Evolutionary conservation across 2,113 vertebrate genomes (phyloP).

Genomic region (Microtus montanus): DNA sequence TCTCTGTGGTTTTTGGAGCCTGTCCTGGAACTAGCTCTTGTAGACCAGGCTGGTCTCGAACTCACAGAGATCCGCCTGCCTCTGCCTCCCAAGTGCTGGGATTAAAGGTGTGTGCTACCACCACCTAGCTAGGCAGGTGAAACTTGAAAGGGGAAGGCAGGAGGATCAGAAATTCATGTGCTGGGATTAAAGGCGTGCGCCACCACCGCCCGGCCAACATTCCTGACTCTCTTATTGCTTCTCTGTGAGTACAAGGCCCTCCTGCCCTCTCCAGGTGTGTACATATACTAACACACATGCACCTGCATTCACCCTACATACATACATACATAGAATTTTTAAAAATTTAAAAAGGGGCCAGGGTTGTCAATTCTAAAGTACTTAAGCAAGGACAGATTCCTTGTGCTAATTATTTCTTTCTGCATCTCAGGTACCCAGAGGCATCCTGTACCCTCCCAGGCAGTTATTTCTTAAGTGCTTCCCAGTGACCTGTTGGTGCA

Average conservation of each 20-base stretch:
- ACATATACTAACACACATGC: background rate
- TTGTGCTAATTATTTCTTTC: background rate
- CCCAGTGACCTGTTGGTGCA: no score
- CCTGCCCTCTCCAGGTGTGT: background rate
- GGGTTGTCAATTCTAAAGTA: background rate
- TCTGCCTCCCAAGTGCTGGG: no score
- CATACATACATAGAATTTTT: background rate
- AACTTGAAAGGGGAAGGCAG: background rate
- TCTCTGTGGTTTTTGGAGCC: no score
- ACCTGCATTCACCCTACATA: background rate
- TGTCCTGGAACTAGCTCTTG: no score
- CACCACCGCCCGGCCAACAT: no score
- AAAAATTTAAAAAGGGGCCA: background rate
- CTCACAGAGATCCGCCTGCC: no score
- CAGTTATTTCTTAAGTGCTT: background rate
- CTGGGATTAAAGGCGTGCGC: no score
- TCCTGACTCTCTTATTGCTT: no score
- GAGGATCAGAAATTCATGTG: background rate
- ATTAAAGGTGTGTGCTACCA: no score
- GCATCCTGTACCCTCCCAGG: background rate
- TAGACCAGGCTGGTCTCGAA: no score
- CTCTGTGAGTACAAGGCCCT: no score
- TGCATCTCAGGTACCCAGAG: background rate
- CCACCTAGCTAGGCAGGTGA: no score
- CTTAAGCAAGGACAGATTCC: constrained; percentile 15